Percentiles rank a stretch among this genome's conserved stretches.
Conservation (phyloP, 2,113 vertebrate species). For the Taxidea taxus region DNA sequence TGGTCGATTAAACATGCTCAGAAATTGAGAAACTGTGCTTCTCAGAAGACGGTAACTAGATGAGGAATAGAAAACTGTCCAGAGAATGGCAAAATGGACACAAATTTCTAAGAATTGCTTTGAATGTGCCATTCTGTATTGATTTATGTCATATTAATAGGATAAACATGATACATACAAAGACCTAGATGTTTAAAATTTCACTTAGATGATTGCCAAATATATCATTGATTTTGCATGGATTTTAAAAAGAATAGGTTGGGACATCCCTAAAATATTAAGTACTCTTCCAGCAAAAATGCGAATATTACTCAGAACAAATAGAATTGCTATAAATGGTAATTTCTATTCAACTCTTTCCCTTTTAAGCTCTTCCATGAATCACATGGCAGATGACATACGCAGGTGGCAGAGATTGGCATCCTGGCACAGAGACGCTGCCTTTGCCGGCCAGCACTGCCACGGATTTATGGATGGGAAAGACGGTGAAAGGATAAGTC, state of each 20-base stretch:
- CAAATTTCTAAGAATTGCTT: background rate
- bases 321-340: constrained; percentile 26
- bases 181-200: background rate
- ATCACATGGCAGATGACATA: constrained; percentile 51
- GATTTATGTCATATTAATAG: background rate
- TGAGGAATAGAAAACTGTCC: constrained; percentile 44
- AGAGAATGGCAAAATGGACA: constrained; percentile 21
- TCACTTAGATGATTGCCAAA: background rate
- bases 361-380: background rate
- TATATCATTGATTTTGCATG: background rate
- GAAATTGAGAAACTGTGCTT: constrained; percentile 74
- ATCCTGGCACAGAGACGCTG: constrained; percentile 26
- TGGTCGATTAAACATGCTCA: constrained; percentile 94
- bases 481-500: background rate
- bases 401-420: constrained; percentile 52
- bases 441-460: background rate
- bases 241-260: background rate
- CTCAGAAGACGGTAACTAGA: constrained; percentile 78
- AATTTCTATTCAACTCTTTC: constrained; percentile 37
- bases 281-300: background rate
- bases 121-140: background rate
- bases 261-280: background rate
- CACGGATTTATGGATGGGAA: background rate
- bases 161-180: background rate
- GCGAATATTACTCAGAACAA: background rate